Evolutionary conservation across 2,113 vertebrate genomes (phyloP).

Genomic region (Sinosuthora webbiana): DNA sequence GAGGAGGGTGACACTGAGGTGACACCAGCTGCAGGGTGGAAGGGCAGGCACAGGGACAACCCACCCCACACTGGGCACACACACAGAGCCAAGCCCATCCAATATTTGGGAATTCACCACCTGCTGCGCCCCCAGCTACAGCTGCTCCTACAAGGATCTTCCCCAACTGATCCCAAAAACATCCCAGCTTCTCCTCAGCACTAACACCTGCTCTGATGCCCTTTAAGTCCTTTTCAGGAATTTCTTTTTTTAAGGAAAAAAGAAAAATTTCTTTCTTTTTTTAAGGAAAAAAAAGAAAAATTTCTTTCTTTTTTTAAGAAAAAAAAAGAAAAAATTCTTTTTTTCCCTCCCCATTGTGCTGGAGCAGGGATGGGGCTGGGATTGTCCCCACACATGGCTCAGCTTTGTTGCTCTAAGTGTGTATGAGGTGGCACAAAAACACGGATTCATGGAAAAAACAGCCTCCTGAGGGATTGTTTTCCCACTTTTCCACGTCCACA

Average conservation of each 20-base stretch:
- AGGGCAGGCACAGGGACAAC: background rate
- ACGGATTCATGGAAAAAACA: accelerated
- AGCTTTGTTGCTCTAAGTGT: accelerated
- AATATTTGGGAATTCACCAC: accelerated
- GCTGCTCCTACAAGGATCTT: background rate
- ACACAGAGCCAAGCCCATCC: background rate
- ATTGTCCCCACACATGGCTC: too few species aligned
- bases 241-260: too few species aligned
- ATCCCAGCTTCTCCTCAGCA: background rate
- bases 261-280: too few species aligned
- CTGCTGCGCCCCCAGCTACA: background rate
- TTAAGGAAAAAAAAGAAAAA: too few species aligned
- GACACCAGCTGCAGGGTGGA: background rate
- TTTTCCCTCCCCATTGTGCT: accelerated
- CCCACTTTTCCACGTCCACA: background rate
- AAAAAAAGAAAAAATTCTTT: too few species aligned
- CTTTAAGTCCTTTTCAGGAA: background rate
- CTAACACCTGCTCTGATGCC: background rate
- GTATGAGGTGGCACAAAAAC: background rate
- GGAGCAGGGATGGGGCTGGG: background rate
- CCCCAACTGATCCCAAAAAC: background rate
- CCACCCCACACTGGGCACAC: background rate
- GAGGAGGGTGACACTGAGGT: background rate
- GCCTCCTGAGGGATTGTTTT: background rate
- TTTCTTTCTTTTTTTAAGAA: too few species aligned